These are phyloP conservation scores for Ondatra zibethicus DNA, from an alignment of 2,113 vertebrate species.

Conservation along the genomic window DNA sequence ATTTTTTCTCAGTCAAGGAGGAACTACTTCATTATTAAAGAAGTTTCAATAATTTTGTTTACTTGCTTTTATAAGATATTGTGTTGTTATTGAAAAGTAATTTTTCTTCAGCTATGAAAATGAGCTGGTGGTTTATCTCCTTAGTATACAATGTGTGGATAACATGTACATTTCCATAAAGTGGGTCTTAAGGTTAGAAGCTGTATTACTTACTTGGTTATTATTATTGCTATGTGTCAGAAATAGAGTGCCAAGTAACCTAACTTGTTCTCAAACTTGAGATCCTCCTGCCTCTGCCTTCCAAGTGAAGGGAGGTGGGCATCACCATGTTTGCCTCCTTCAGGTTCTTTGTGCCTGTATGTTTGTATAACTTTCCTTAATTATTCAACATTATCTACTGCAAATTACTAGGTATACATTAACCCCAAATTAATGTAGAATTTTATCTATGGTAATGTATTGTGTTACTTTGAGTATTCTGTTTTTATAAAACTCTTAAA, in stretches of 20 bases:
- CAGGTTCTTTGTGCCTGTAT: neutral
- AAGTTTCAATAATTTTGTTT: neutral
- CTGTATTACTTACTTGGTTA: neutral
- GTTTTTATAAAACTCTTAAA: neutral
- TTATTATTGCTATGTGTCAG: neutral
- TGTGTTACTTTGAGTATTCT: neutral
- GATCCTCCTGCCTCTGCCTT: neutral
- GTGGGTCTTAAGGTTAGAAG: neutral
- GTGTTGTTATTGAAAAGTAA: neutral
- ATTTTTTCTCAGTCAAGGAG: neutral
- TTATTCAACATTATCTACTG: neutral
- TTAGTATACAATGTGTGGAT: neutral
- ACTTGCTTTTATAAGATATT: neutral
- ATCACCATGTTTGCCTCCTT: neutral
- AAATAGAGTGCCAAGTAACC: neutral
- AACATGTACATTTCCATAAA: neutral
- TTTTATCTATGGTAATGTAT: neutral
- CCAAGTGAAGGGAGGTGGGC: too few relatives aligned
- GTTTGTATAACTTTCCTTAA: neutral
- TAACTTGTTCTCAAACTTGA: neutral
- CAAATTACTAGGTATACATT: neutral
- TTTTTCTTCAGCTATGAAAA: neutral
- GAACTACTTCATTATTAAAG: neutral
- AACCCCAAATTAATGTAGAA: neutral
- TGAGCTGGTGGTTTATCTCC: neutral